Conservation (phyloP, 2,888 invertebrate genomes). For the Leptarthrus brevirostris region DNA sequence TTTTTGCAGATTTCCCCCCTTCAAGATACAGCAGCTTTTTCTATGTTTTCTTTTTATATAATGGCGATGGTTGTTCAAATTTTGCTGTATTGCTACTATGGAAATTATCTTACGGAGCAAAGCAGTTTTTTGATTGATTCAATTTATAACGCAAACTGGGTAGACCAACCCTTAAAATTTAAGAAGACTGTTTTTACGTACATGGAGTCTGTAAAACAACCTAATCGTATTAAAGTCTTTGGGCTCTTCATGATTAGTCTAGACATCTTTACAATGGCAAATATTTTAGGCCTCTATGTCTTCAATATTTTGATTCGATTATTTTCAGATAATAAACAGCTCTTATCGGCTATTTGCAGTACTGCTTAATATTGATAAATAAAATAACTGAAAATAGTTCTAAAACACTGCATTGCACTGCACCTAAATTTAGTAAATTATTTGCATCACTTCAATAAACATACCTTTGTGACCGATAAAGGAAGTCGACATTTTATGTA, state of each 20-base stretch:
- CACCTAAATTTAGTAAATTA: too few relatives aligned
- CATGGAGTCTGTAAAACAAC: constrained; percentile 19
- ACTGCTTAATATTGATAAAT: constrained; percentile 24
- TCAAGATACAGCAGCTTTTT: neutral
- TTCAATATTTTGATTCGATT: neutral
- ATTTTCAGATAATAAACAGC: constrained; percentile 22
- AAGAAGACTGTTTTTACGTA: neutral
- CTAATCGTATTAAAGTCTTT: neutral
- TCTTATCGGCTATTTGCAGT: constrained; percentile 17
- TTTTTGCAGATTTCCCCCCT: neutral
- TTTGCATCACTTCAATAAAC: too few relatives aligned
- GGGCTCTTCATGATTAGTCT: constrained; percentile 5
- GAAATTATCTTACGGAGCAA: neutral
- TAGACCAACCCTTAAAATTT: neutral
- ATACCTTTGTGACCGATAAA: too few relatives aligned
- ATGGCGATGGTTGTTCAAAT: constrained; percentile 33
- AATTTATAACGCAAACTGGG: constrained; percentile 19
- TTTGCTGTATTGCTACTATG: constrained; percentile 19
- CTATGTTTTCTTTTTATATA: neutral
- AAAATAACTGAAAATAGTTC: too few relatives aligned
- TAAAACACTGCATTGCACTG: too few relatives aligned
- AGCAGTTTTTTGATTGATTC: neutral
- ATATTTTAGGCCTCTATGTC: neutral
- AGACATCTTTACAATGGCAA: constrained; percentile 14
- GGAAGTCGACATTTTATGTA: too few relatives aligned